Evolutionary conservation across 2,888 invertebrate species (phyloP).

Genomic region (Aleiodes testaceus): DNA sequence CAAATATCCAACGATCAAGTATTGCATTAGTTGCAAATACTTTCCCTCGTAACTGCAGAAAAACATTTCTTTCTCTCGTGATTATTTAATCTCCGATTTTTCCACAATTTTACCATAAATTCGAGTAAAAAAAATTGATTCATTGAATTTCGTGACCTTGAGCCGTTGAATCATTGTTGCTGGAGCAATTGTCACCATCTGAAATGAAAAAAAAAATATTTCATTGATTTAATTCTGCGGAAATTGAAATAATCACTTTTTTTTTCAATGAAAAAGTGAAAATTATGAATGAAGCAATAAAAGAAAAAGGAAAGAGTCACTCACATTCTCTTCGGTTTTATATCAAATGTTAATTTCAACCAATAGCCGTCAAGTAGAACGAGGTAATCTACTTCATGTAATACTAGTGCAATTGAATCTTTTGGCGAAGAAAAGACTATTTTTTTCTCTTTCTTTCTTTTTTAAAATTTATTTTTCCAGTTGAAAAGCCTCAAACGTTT

Average conservation of each 20-base stretch:
- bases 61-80: not conserved
- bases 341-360: constrained; percentile 50
- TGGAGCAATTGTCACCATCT: too few species aligned
- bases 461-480: constrained; percentile 59
- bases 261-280: not conserved
- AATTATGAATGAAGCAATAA: not conserved
- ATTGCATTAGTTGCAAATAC: constrained; percentile 10
- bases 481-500: constrained; percentile 44
- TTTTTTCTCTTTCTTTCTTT: constrained; percentile 46
- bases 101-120: not conserved
- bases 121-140: too few species aligned
- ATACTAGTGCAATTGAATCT: constrained; percentile 50
- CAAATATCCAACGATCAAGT: constrained; percentile 16
- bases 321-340: constrained; percentile 8
- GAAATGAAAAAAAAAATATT: too few species aligned
- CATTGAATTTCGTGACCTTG: too few species aligned
- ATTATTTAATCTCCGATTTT: not conserved
- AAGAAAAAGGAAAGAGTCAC: constrained; percentile 31
- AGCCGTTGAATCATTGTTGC: too few species aligned
- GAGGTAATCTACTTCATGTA: constrained; percentile 69
- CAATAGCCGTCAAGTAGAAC: constrained; percentile 71
- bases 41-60: constrained; percentile 20
- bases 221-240: too few species aligned
- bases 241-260: too few species aligned
- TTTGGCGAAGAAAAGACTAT: too few species aligned